Evolutionary conservation across 1,140 invertebrate species (phyloP).

Genomic region (Oscheius sp.): DNA sequence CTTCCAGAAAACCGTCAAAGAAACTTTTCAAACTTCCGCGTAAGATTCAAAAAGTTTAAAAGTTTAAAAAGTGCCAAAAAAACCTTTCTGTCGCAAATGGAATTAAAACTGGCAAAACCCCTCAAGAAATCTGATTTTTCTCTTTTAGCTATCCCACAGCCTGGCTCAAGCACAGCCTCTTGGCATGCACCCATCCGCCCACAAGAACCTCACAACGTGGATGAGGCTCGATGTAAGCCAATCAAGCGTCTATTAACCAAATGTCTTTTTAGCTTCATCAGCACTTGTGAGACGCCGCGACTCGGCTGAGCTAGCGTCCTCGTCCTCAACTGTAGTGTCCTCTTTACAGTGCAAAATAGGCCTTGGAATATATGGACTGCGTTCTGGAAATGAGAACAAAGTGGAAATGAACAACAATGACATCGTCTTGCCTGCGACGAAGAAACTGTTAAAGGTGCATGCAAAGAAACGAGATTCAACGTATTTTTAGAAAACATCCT

Average conservation of each 20-base stretch:
- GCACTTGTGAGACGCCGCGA: background rate
- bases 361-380: background rate
- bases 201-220: background rate
- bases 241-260: background rate
- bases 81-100: too few relatives aligned
- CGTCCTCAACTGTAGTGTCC: too few relatives aligned
- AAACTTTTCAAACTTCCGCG: background rate
- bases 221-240: background rate
- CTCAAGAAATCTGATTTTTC: too few relatives aligned
- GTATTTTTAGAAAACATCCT: background rate
- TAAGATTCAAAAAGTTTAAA: too few relatives aligned
- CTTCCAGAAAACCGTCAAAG: background rate
- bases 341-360: too few relatives aligned
- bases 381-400: background rate
- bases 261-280: background rate
- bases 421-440: background rate
- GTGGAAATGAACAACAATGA: conserved; percentile 11
- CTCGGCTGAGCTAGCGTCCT: too few relatives aligned
- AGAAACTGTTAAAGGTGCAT: background rate
- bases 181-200: background rate
- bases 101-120: too few relatives aligned
- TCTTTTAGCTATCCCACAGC: background rate
- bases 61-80: too few relatives aligned
- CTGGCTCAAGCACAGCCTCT: background rate
- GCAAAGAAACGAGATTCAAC: background rate